These are phyloP conservation scores for Sarcophaga subvicina DNA, from an alignment of 2,888 invertebrate genomes.

Conservation along the genomic window DNA sequence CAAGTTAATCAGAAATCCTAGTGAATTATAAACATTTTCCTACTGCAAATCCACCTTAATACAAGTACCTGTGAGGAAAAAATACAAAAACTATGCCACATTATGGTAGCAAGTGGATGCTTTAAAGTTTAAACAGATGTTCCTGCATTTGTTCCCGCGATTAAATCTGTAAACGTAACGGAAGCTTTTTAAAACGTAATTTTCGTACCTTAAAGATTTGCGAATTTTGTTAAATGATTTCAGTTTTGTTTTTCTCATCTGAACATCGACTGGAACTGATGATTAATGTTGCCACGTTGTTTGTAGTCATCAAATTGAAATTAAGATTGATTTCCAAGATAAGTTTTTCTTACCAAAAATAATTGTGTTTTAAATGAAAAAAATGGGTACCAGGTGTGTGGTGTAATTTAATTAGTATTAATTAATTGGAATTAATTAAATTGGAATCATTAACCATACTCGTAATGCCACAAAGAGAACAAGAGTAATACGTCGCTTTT, in stretches of 20 bases:
- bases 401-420: no score
- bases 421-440: no score
- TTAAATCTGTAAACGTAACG: neutral
- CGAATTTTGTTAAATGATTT: neutral
- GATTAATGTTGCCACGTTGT: neutral
- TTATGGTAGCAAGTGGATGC: neutral
- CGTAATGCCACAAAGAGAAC: no score
- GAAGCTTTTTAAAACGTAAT: constrained; percentile 17
- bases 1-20: constrained; percentile 42
- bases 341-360: no score
- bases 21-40: neutral
- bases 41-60: no score
- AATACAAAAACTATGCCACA: no score
- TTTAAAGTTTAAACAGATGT: constrained; percentile 22
- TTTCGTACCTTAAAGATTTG: neutral
- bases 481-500: no score
- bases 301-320: constrained; percentile 7
- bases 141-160: neutral
- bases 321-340: neutral
- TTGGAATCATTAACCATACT: no score
- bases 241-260: neutral
- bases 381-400: no score
- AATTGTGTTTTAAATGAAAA: no score
- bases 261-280: neutral
- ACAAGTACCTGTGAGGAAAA: no score